A percentile compares a stretch with the other conserved stretches of the same genome.
These are phyloP conservation scores for Drosophila setosimentum DNA, from an alignment of 2,888 invertebrate genomes.

Conservation along the genomic window DNA sequence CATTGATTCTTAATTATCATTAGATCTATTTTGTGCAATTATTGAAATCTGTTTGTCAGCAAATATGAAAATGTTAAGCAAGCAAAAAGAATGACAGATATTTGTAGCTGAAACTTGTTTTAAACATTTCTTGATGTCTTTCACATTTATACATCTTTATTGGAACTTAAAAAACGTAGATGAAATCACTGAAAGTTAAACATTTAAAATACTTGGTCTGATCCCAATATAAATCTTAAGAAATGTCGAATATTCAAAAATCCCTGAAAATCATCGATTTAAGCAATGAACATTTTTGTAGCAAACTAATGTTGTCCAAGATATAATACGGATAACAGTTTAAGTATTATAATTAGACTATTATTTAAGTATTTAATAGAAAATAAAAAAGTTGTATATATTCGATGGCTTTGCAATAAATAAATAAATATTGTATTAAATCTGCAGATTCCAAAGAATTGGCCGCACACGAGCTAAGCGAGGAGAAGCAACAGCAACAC, in stretches of 20 bases:
- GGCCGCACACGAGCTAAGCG: conserved; percentile 78
- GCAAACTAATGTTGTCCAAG: background rate
- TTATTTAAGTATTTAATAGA: background rate
- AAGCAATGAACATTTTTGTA: background rate
- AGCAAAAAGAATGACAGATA: background rate
- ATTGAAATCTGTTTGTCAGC: background rate
- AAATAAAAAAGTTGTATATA: background rate
- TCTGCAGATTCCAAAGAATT: conserved; percentile 84
- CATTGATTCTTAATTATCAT: background rate
- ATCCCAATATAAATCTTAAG: too few species aligned
- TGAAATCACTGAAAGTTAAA: background rate
- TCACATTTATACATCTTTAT: background rate
- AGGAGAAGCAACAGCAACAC: conserved; percentile 60
- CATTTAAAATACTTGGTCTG: too few species aligned
- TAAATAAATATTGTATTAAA: background rate
- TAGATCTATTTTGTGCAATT: background rate
- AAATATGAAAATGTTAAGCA: background rate
- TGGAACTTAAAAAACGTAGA: background rate
- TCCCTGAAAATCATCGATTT: too few species aligned
- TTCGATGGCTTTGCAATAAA: background rate
- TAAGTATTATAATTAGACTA: background rate
- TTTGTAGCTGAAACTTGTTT: background rate
- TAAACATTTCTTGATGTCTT: background rate
- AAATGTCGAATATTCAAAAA: too few species aligned
- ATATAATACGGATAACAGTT: background rate